phyloP scores from a whole-genome alignment of 2,113 vertebrate species.

The Esox niger region DNA sequence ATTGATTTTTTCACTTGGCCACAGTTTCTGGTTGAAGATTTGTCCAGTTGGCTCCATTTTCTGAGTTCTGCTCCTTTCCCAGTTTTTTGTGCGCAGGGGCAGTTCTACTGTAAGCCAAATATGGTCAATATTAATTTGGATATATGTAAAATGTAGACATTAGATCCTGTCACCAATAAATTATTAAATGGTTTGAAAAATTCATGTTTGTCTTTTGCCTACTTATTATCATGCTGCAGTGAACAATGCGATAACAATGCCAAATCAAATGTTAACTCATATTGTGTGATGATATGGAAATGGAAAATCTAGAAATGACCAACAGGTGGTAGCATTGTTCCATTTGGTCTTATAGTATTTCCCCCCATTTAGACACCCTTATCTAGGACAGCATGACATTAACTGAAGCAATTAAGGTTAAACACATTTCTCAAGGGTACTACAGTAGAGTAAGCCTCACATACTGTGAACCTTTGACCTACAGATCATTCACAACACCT shows the following conservation, averaged over 20 bases:
- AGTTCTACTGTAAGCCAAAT: neutral
- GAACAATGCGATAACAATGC: neutral
- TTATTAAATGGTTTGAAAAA: neutral
- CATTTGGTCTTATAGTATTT: slow-evolving; percentile 12
- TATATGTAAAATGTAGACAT: too few relatives aligned
- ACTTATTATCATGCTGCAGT: neutral
- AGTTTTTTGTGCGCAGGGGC: neutral
- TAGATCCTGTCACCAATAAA: neutral
- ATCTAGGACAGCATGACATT: slow-evolving; percentile 58
- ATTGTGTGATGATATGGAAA: neutral
- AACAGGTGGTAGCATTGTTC: slow-evolving; percentile 60
- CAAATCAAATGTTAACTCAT: too few relatives aligned
- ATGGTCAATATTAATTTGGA: too few relatives aligned
- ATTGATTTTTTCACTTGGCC: neutral
- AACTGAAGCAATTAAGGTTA: slow-evolving; percentile 67
- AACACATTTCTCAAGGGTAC: slow-evolving; percentile 61
- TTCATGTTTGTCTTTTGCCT: neutral
- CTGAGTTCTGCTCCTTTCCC: neutral
- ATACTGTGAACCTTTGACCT: slow-evolving; percentile 22
- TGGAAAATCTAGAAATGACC: slow-evolving; percentile 19
- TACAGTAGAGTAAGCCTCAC: slow-evolving; percentile 35
- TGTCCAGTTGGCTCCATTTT: neutral
- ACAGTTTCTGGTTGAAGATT: neutral
- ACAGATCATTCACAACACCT: slow-evolving; percentile 24
- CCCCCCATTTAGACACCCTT: slow-evolving; percentile 16